phyloP scores from a whole-genome alignment of 1,140 invertebrate genomes.

The Meloidogyne floridensis region DNA sequence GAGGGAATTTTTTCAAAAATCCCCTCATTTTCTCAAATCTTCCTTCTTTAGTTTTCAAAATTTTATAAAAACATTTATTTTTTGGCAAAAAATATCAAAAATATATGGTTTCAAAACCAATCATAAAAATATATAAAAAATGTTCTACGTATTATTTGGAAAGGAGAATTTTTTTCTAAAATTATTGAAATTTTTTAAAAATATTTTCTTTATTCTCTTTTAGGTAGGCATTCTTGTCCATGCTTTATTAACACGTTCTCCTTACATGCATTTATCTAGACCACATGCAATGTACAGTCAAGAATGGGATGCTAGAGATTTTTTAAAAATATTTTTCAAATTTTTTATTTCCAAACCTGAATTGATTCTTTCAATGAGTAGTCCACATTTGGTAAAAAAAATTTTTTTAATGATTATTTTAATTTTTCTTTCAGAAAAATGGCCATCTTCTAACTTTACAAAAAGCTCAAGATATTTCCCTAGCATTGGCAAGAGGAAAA shows the following conservation, averaged over 20 bases:
- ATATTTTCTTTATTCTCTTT: slow-evolving; percentile 30
- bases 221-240: slow-evolving; percentile 60
- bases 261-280: slow-evolving; percentile 59
- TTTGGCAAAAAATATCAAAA: too few species aligned
- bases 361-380: slow-evolving; percentile 52
- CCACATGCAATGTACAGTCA: slow-evolving; percentile 48
- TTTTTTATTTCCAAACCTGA: slow-evolving; percentile 62
- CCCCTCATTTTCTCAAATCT: too few species aligned
- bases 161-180: too few species aligned
- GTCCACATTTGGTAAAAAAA: slow-evolving; percentile 53
- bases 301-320: slow-evolving; percentile 62
- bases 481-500: slow-evolving; percentile 44
- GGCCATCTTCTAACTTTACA: slow-evolving; percentile 40
- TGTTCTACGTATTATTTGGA: too few species aligned
- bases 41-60: too few species aligned
- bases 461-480: slow-evolving; percentile 3
- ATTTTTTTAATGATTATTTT: not conserved
- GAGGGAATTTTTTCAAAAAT: too few species aligned
- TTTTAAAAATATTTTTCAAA: slow-evolving; percentile 59
- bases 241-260: slow-evolving; percentile 53
- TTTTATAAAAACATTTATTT: too few species aligned
- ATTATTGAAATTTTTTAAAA: not conserved
- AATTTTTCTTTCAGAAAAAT: slow-evolving; percentile 36
- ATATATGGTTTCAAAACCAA: too few species aligned
- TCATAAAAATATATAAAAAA: too few species aligned